Conservation (phyloP, 2,797 vertebrate genomes). For the Poecilia velifera region DNA sequence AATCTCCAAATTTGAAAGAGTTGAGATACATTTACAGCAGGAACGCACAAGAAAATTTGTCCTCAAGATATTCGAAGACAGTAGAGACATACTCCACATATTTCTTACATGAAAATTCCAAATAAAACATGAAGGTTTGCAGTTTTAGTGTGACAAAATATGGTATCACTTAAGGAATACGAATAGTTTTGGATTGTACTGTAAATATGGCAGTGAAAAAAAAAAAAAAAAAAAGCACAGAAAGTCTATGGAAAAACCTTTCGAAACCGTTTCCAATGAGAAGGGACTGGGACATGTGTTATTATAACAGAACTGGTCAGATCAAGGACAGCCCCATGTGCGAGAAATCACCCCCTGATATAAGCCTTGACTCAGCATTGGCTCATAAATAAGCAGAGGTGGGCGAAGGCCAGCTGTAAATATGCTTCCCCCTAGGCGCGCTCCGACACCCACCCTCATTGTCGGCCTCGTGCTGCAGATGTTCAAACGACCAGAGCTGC, state of each 20-base stretch:
- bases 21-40: background rate
- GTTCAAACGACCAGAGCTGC: constrained; percentile 55
- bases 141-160: background rate
- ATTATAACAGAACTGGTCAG: constrained; percentile 29
- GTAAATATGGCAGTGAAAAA: background rate
- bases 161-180: background rate
- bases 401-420: constrained; percentile 55
- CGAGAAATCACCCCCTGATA: constrained; percentile 59
- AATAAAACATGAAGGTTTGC: background rate
- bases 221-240: background rate
- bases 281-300: constrained; percentile 17
- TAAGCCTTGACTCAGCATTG: constrained; percentile 71
- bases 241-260: background rate
- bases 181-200: background rate
- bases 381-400: constrained; percentile 67
- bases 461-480: constrained; percentile 58
- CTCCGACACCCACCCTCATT: constrained; percentile 26
- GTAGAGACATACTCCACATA: background rate
- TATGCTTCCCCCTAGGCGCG: constrained; percentile 28
- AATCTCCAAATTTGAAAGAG: background rate
- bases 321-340: constrained; percentile 11
- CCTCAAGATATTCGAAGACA: background rate
- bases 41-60: background rate
- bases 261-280: background rate
- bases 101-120: background rate